Evolutionary conservation across 2,888 invertebrate genomes (phyloP).

Genomic region (Phytoseiulus persimilis): DNA sequence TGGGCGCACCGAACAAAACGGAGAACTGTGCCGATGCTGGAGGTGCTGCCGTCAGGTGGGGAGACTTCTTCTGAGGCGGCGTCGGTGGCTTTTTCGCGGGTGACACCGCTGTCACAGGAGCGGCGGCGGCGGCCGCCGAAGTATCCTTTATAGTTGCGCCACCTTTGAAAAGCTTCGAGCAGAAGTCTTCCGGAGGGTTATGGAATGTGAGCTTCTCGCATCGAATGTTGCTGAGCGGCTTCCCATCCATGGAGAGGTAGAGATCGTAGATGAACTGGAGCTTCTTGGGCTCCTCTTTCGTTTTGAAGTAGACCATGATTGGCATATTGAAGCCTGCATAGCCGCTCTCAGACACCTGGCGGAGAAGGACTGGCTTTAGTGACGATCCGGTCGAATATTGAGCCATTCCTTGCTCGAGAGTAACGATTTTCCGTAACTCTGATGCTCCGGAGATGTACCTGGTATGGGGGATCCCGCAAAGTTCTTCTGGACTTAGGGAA

Average conservation of each 20-base stretch:
- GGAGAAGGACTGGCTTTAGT: too few relatives aligned
- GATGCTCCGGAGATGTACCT: too few relatives aligned
- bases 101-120: neutral
- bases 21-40: neutral
- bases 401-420: too few relatives aligned
- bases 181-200: constrained; percentile 79
- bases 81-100: constrained; percentile 20
- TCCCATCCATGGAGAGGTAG: constrained; percentile 65
- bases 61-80: constrained; percentile 14
- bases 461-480: constrained; percentile 51
- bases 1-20: constrained; percentile 22
- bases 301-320: constrained; percentile 71
- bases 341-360: constrained; percentile 78
- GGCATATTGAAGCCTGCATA: constrained; percentile 86
- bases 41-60: constrained; percentile 6
- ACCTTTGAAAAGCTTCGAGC: constrained; percentile 73
- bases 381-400: too few relatives aligned
- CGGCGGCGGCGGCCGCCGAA: neutral
- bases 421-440: too few relatives aligned
- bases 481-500: constrained; percentile 85
- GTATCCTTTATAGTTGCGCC: constrained; percentile 59
- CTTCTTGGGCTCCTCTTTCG: constrained; percentile 80
- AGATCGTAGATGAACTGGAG: constrained; percentile 70
- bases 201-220: constrained; percentile 75
- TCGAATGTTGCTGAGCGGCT: constrained; percentile 62